Evolutionary conservation across 2,113 vertebrate species (phyloP).

Genomic region (Sceloporus undulatus): DNA sequence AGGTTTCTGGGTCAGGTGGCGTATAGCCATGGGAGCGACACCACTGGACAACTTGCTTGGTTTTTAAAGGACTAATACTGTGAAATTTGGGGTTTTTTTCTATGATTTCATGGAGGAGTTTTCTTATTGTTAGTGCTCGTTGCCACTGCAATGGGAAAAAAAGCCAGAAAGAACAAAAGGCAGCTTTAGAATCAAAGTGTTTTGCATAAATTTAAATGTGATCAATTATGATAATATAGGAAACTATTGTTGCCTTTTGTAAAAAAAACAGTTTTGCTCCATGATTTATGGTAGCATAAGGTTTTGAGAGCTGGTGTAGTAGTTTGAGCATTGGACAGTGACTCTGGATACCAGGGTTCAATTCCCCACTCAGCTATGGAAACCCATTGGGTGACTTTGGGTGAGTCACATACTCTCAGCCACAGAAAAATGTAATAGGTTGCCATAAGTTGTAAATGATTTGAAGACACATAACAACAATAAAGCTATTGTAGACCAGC

Average conservation of each 20-base stretch:
- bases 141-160: slow-evolving; percentile 84
- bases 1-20: slow-evolving; percentile 89
- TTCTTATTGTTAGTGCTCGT: slow-evolving; percentile 91
- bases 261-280: neutral
- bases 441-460: no score
- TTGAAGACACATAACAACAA: no score
- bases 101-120: slow-evolving; percentile 90
- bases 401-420: no score
- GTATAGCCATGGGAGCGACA: slow-evolving; percentile 95
- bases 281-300: neutral
- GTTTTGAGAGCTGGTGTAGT: neutral
- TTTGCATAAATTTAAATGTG: rapidly evolving
- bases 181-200: neutral
- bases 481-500: neutral
- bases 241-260: neutral
- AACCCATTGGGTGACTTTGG: no score
- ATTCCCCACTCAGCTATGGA: no score
- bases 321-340: no score
- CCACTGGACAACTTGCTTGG: slow-evolving; percentile 94
- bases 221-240: neutral
- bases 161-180: slow-evolving; percentile 46
- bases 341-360: no score
- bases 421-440: no score
- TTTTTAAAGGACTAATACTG: slow-evolving; percentile 87
- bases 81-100: slow-evolving; percentile 91